Evolutionary conservation across 2,888 invertebrate genomes (phyloP).

Genomic region (Scelioninae gen. 2): DNA sequence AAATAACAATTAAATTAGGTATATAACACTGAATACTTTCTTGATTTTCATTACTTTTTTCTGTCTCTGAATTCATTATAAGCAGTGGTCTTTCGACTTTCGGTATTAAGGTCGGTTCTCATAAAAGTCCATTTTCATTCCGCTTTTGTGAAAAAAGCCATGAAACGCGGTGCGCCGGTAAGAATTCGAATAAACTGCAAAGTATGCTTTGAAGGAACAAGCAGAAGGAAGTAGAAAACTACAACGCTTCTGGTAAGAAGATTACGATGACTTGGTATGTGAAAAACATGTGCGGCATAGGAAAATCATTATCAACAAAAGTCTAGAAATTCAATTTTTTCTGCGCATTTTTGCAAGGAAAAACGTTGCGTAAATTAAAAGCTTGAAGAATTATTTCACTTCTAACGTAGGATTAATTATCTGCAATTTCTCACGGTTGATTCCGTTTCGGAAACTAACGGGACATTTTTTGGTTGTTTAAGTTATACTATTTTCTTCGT

Average conservation of each 20-base stretch:
- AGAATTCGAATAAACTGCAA: constrained; percentile 35
- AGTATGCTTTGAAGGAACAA: constrained; percentile 25
- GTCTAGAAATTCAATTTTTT: neutral
- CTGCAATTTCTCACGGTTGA: too few relatives aligned
- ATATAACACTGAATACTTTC: too few relatives aligned
- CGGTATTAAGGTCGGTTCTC: constrained; percentile 2
- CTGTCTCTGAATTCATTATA: constrained; percentile 11
- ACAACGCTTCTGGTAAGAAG: constrained; percentile 8
- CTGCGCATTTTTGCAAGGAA: too few relatives aligned
- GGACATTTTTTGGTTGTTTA: too few relatives aligned
- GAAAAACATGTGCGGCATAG: neutral
- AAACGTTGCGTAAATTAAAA: too few relatives aligned
- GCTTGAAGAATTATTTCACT: too few relatives aligned
- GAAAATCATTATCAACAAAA: neutral
- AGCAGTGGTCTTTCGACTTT: constrained; percentile 1
- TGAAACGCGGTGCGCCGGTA: constrained; percentile 13
- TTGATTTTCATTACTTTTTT: too few relatives aligned
- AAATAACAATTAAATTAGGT: too few relatives aligned
- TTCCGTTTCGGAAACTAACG: too few relatives aligned
- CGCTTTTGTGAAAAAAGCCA: constrained; percentile 12
- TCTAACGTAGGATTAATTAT: too few relatives aligned
- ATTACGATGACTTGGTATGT: constrained; percentile 19
- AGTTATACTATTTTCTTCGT: too few relatives aligned
- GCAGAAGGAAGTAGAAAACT: constrained; percentile 28
- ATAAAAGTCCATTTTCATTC: constrained; percentile 23